Conservation (phyloP, 1,140 invertebrate genomes). For the Pseudomyrmex pallidus region DNA sequence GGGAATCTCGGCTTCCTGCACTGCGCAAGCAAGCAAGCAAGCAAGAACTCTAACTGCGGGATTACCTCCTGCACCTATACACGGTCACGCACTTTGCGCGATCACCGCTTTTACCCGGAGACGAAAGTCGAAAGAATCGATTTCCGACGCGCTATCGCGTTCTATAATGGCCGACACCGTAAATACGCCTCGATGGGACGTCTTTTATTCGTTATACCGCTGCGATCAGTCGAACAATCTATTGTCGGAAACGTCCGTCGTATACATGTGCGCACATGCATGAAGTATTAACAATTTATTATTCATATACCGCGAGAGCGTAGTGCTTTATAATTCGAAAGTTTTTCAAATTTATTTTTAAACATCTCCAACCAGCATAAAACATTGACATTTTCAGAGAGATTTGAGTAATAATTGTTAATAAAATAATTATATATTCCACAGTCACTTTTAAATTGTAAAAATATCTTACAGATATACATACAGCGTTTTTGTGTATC, state of each 20-base stretch:
- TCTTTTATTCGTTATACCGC: conserved; percentile 6
- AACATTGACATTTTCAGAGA: neutral
- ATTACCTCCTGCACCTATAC: conserved; percentile 48
- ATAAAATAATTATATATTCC: neutral
- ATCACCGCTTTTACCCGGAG: conserved; percentile 37
- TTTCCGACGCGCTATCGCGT: conserved; percentile 43
- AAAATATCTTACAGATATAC: conserved; percentile 21
- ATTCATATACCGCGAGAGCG: neutral
- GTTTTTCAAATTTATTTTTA: neutral
- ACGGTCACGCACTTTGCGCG: conserved; percentile 65
- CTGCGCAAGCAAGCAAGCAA: neutral
- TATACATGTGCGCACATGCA: no score
- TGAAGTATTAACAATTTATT: conserved; percentile 13
- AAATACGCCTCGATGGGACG: neutral
- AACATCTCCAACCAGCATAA: neutral
- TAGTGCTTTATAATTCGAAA: neutral
- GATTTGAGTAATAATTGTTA: neutral
- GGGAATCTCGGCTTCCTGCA: conserved; percentile 57
- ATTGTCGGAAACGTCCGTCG: neutral
- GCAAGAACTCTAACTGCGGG: conserved; percentile 53
- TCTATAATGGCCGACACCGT: conserved; percentile 12
- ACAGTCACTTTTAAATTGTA: neutral
- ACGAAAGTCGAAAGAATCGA: conserved; percentile 57
- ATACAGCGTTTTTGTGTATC: conserved; percentile 21
- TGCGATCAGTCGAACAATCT: neutral